Conservation (phyloP, 2,113 vertebrate genomes). For the Herpailurus yagouaroundi region DNA sequence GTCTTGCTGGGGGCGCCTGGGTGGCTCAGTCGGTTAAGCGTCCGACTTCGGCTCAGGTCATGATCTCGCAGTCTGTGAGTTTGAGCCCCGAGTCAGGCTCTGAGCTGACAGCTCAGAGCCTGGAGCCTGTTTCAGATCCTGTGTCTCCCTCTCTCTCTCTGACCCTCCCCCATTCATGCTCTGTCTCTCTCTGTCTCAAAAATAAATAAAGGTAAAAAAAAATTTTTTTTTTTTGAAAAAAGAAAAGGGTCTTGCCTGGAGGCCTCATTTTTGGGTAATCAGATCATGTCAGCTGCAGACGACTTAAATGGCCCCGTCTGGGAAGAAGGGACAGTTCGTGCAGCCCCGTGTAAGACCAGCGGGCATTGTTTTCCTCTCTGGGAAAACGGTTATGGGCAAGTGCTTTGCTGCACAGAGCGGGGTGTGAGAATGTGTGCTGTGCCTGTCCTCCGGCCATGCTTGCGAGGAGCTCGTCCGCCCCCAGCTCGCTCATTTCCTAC, state of each 20-base stretch:
- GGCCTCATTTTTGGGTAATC: not conserved
- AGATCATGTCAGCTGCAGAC: accelerated
- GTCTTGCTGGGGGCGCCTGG: not conserved
- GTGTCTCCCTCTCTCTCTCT: too few species aligned
- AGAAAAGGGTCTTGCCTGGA: not conserved
- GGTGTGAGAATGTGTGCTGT: not conserved
- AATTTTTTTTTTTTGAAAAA: too few species aligned
- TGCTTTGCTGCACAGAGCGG: not conserved
- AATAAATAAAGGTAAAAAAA: too few species aligned
- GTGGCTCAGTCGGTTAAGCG: too few species aligned
- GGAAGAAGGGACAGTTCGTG: not conserved
- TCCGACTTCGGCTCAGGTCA: too few species aligned
- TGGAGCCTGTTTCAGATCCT: too few species aligned
- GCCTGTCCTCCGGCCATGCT: not conserved
- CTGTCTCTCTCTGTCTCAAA: too few species aligned
- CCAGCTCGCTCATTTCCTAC: conserved; percentile 71
- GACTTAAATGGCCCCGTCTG: not conserved
- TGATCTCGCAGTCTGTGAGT: too few species aligned
- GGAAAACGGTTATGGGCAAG: conserved; percentile 74
- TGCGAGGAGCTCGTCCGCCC: not conserved
- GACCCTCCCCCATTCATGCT: too few species aligned
- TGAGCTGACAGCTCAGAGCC: too few species aligned
- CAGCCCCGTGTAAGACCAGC: not conserved
- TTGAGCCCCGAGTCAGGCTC: too few species aligned
- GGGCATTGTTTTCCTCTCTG: conserved; percentile 59